Percentiles rank a stretch among this genome's conserved stretches.
Evolutionary conservation across 2,113 vertebrate species (phyloP).

Genomic region (Paraplagusia blochii): DNA sequence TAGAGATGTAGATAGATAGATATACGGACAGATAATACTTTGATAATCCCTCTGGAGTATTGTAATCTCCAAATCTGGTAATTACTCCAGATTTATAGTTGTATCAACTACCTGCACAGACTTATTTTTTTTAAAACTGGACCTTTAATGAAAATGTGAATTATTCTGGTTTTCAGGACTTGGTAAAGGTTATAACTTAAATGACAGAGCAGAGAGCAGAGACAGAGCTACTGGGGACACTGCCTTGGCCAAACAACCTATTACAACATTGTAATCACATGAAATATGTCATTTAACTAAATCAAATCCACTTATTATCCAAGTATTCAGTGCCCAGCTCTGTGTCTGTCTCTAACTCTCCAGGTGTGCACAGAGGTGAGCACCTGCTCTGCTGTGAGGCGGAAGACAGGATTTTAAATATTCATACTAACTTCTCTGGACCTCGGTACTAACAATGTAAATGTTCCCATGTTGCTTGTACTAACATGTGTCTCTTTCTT

Average conservation of each 20-base stretch:
- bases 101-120: too few relatives aligned
- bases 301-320: too few relatives aligned
- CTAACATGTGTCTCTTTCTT: constrained; percentile 43
- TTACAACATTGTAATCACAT: too few relatives aligned
- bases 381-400: constrained; percentile 20
- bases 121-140: too few relatives aligned
- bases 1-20: too few relatives aligned
- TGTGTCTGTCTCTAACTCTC: constrained; percentile 29
- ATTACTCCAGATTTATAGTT: too few relatives aligned
- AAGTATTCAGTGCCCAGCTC: not conserved
- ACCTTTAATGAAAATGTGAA: too few relatives aligned
- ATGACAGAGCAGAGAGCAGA: constrained; percentile 16
- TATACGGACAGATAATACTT: too few relatives aligned
- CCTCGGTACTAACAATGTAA: not conserved
- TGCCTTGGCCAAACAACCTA: constrained; percentile 43
- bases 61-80: too few relatives aligned
- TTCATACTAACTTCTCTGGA: too few relatives aligned
- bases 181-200: constrained; percentile 26
- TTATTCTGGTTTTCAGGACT: constrained; percentile 49
- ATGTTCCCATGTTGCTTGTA: constrained; percentile 33
- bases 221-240: constrained; percentile 21
- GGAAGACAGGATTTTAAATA: constrained; percentile 18
- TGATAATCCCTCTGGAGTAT: too few relatives aligned
- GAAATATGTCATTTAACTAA: too few relatives aligned
- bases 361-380: constrained; percentile 39